Percentiles rank a stretch among this genome's conserved stretches.
Conservation (phyloP, 2,797 vertebrate genomes). For the Sphaeramia orbicularis region DNA sequence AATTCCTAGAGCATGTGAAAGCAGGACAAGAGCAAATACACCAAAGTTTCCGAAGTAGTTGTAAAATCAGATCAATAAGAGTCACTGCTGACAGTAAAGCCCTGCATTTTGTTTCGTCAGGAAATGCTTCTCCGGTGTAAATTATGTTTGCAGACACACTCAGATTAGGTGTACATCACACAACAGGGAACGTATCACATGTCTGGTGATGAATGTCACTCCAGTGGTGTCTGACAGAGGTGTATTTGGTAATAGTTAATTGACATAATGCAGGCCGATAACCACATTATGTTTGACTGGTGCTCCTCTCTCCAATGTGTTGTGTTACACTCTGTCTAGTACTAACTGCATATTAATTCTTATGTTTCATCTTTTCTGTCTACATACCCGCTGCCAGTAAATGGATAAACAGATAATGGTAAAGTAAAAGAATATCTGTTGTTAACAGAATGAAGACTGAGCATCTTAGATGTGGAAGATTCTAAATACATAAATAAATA, state of each 20-base stretch:
- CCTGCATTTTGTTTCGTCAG: too few relatives aligned
- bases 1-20: too few relatives aligned
- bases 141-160: too few relatives aligned
- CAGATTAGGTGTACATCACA: background rate
- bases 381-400: constrained; percentile 40
- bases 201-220: constrained; percentile 50
- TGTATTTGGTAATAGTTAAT: constrained; percentile 57
- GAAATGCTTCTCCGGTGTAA: background rate
- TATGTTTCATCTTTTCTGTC: constrained; percentile 61
- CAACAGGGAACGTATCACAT: constrained; percentile 54
- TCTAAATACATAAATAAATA: too few relatives aligned
- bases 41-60: background rate
- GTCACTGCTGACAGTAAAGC: too few relatives aligned
- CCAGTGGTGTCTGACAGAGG: constrained; percentile 49
- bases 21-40: too few relatives aligned
- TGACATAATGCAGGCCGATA: constrained; percentile 51
- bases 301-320: constrained; percentile 59
- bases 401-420: constrained; percentile 17
- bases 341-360: constrained; percentile 73
- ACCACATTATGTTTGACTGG: constrained; percentile 55
- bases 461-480: too few relatives aligned
- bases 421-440: constrained; percentile 16
- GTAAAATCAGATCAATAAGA: background rate
- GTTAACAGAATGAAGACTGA: constrained; percentile 7
- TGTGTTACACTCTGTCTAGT: constrained; percentile 74